Base-by-base conservation (phyloP, 2,797 vertebrate species). In the Coregonus ussuriensis region DNA sequence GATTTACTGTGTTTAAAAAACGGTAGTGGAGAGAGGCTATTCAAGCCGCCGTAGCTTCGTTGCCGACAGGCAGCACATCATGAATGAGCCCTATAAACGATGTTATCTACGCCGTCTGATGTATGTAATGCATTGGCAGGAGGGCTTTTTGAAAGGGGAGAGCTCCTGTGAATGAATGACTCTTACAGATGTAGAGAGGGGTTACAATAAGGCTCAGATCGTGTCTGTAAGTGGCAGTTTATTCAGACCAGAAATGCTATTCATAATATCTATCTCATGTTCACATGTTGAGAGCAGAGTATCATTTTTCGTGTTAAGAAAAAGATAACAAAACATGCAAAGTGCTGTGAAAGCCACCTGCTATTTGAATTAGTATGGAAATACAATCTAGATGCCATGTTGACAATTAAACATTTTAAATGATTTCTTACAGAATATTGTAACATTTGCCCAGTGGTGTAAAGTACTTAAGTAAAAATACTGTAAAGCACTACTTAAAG, bases 1-100 rank as follows among this genome's bases (percentile, higher is more conserved):
- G 93, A 94, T 95, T 94, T 93, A 94, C 91, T 93, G 93, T 90
- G 89, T 93, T 94, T 94, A 94, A 94, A 93, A 92, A 89, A 76
- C 51, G 84, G 52, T 53, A 82, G 63, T 74, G 70, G 33, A 74
- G 75, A 79, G 68, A 71, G 78, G 76, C 84, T 83, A 83, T 89
- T 88, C 82, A 77, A 66, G 72, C 73, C 75, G 81, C 69, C 6
- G 5, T 14, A 78, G 71, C 75, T 74, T 74, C 74, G 74, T 65
- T 80, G 68, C 80, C 25, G 81, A 84, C 80, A 84, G 83, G 74
- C 75, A 70, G 76, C 85, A 80, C 84, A 81, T 88, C 82, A 81
- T 83, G 79, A 83, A 77, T 29, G 80, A 83, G 81, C 72, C 56
- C 80, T 81, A 62, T 85, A 79, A 81, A 80, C 59, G 84, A 89